Conservation (phyloP, 2,113 vertebrate species). For the Lepisosteus oculatus region DNA sequence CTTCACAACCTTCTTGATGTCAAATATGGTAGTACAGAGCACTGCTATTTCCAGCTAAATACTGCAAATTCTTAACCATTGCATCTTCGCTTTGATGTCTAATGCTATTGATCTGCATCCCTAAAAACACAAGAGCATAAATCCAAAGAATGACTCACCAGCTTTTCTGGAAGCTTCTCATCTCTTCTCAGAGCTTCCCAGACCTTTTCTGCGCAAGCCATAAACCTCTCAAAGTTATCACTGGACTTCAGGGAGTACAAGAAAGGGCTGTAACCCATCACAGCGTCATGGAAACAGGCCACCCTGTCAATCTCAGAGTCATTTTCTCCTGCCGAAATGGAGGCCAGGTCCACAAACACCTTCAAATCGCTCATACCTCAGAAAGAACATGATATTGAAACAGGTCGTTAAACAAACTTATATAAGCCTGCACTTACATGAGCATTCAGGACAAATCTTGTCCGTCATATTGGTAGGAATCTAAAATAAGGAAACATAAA, state of each 20-base stretch:
- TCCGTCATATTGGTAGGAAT: too few relatives aligned
- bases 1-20: too few relatives aligned
- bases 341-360: constrained; percentile 63
- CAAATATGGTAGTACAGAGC: too few relatives aligned
- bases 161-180: constrained; percentile 56
- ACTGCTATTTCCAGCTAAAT: too few relatives aligned
- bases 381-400: too few relatives aligned
- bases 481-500: too few relatives aligned
- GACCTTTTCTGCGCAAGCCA: constrained; percentile 45
- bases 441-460: too few relatives aligned
- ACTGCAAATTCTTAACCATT: too few relatives aligned
- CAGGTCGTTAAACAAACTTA: too few relatives aligned
- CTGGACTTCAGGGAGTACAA: constrained; percentile 45
- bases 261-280: constrained; percentile 60
- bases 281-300: constrained; percentile 60
- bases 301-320: constrained; percentile 65
- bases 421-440: too few relatives aligned
- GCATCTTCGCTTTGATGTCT: too few relatives aligned
- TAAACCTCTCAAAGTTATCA: constrained; percentile 48
- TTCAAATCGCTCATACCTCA: constrained; percentile 62
- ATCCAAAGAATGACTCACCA: constrained; percentile 35
- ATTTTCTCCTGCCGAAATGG: constrained; percentile 69
- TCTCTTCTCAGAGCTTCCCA: constrained; percentile 56
- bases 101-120: too few relatives aligned
- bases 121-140: background rate